Percentiles rank a stretch among this genome's conserved stretches.
Evolutionary conservation across 1,140 invertebrate species (phyloP).

Genomic region (Orchesella cincta): DNA sequence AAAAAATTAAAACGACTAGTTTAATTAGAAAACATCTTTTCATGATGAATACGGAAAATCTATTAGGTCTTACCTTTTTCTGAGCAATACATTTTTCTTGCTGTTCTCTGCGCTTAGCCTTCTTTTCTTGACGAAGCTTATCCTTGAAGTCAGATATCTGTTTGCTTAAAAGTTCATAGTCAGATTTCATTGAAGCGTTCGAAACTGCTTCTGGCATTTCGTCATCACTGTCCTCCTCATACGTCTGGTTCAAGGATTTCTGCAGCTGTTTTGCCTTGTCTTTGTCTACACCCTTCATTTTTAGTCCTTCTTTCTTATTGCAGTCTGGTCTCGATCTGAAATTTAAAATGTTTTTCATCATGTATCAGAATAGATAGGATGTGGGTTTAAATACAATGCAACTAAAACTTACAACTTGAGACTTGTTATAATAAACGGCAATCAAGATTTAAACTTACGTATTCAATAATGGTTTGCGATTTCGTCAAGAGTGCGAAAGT

Average conservation of each 20-base stretch:
- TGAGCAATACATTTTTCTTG: conserved; percentile 18
- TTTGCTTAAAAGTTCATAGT: not conserved
- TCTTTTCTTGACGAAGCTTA: not conserved
- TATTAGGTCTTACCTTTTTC: conserved; percentile 6
- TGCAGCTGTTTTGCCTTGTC: conserved; percentile 51
- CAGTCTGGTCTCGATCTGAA: not conserved
- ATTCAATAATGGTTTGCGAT: too few species aligned
- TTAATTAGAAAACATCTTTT: too few species aligned
- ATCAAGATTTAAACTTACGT: too few species aligned
- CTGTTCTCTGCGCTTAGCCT: not conserved
- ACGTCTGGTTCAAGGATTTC: not conserved
- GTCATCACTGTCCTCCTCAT: conserved; percentile 16
- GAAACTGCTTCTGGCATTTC: conserved; percentile 25
- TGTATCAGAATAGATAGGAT: too few species aligned
- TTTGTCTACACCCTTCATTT: conserved; percentile 54
- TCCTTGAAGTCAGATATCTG: not conserved
- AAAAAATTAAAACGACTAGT: too few species aligned
- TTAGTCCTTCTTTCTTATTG: conserved; percentile 27
- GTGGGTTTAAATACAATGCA: too few species aligned
- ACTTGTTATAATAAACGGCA: too few species aligned
- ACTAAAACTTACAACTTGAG: too few species aligned
- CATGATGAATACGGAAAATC: not conserved
- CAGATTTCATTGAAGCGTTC: not conserved
- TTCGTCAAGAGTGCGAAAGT: too few species aligned
- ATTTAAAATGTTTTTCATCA: too few species aligned